Conservation (phyloP, 2,888 invertebrate species). For the Caenorhabditis wallacei region DNA sequence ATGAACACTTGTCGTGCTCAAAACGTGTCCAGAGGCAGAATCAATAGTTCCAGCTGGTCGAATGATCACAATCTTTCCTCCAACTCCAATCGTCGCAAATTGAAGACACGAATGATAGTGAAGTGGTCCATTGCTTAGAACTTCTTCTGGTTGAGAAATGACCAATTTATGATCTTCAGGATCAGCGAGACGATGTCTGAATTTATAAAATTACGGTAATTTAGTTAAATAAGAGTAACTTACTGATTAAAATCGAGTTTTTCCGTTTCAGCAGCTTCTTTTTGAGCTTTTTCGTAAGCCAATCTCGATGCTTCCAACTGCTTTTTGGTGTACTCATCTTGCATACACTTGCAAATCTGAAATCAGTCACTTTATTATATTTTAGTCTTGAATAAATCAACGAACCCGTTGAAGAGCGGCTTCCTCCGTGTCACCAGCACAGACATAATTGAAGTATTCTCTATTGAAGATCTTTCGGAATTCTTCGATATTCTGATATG, state of each 20-base stretch:
- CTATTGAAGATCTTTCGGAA: constrained; percentile 69
- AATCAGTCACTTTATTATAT: constrained; percentile 1
- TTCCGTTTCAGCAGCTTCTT: constrained; percentile 51
- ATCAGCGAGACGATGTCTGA: constrained; percentile 34
- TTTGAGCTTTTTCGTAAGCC: constrained; percentile 59
- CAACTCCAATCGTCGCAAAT: constrained; percentile 66
- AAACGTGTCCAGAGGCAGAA: constrained; percentile 30
- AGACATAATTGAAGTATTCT: constrained; percentile 68
- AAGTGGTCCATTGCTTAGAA: constrained; percentile 59
- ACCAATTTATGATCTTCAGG: constrained; percentile 34
- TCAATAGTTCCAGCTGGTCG: constrained; percentile 49
- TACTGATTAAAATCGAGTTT: constrained; percentile 61
- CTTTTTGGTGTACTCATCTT: constrained; percentile 55
- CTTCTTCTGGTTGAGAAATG: constrained; percentile 53
- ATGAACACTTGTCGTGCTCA: constrained; percentile 51
- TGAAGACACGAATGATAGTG: constrained; percentile 68
- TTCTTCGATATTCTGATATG: constrained; percentile 56
- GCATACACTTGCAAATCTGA: constrained; percentile 66
- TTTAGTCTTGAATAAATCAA: not conserved
- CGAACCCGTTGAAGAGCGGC: constrained; percentile 65
- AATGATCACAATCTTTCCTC: constrained; percentile 65
- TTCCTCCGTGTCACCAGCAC: constrained; percentile 61
- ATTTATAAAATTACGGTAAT: no score
- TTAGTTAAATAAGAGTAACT: not conserved
- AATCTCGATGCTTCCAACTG: constrained; percentile 53